Percentiles rank a stretch among this genome's conserved stretches.
phyloP scores from a whole-genome alignment of 2,113 vertebrate species.

The Labeo rohita region DNA sequence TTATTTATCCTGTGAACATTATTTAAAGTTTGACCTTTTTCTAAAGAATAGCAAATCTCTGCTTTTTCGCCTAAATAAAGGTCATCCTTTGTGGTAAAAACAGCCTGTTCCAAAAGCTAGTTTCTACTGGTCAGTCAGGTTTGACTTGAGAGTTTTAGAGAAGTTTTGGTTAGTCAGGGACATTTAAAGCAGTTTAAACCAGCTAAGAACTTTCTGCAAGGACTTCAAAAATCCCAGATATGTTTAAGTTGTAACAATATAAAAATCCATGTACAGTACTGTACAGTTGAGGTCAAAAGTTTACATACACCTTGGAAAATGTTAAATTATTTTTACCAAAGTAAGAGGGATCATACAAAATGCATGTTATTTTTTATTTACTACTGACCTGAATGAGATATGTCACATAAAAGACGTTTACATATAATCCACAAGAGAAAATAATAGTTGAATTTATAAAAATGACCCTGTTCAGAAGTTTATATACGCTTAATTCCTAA shows the following conservation, averaged over 20 bases:
- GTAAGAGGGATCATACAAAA: no score
- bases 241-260: neutral
- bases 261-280: neutral
- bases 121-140: neutral
- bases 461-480: no score
- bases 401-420: no score
- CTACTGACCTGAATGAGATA: no score
- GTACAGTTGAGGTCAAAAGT: no score
- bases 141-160: neutral
- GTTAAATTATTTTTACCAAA: no score
- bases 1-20: neutral
- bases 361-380: no score
- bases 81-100: slow-evolving; percentile 9
- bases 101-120: neutral
- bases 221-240: neutral
- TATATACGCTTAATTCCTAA: no score
- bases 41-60: neutral
- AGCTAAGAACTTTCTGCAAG: neutral
- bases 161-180: neutral
- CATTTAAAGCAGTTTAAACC: neutral
- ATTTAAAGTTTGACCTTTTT: neutral
- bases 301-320: no score
- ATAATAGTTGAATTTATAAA: no score
- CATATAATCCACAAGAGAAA: no score
- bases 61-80: neutral